These are phyloP conservation scores for Meloidogyne chitwoodi DNA, from an alignment of 1,140 invertebrate species.

Conservation along the genomic window DNA sequence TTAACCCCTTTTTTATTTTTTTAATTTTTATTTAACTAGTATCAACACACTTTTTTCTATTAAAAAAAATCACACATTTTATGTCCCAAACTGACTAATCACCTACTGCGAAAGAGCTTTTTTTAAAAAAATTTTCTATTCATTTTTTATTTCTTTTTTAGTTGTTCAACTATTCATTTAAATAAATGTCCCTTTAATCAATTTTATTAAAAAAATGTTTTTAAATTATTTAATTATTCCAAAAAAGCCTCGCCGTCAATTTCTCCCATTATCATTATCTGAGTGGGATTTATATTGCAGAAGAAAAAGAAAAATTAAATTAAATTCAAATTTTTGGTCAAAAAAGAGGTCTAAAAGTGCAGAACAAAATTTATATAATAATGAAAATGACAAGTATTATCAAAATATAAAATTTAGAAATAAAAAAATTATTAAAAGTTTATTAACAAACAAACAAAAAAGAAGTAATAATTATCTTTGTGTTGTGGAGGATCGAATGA, in stretches of 20 bases:
- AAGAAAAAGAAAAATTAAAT: conserved; percentile 14
- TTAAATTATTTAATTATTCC: background rate
- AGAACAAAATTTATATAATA: background rate
- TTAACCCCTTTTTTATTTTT: background rate
- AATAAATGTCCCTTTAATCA: background rate
- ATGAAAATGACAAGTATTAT: background rate
- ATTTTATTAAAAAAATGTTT: background rate
- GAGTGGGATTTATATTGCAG: conserved; percentile 14
- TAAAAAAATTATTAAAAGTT: background rate
- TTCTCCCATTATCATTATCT: conserved; percentile 11
- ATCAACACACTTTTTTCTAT: no score
- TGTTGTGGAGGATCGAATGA: background rate
- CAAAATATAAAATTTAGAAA: background rate
- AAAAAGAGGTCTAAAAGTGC: background rate
- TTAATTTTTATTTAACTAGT: background rate
- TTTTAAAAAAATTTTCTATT: background rate
- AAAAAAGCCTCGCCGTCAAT: conserved; percentile 15
- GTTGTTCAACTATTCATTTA: background rate
- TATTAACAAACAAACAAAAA: background rate
- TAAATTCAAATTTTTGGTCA: background rate
- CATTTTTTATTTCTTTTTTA: background rate
- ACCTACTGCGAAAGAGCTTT: background rate
- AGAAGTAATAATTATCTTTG: background rate
- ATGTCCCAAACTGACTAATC: background rate
- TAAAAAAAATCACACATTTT: no score